These are phyloP conservation scores for Trimorus sp. DNA, from an alignment of 2,888 invertebrate species.

Conservation along the genomic window DNA sequence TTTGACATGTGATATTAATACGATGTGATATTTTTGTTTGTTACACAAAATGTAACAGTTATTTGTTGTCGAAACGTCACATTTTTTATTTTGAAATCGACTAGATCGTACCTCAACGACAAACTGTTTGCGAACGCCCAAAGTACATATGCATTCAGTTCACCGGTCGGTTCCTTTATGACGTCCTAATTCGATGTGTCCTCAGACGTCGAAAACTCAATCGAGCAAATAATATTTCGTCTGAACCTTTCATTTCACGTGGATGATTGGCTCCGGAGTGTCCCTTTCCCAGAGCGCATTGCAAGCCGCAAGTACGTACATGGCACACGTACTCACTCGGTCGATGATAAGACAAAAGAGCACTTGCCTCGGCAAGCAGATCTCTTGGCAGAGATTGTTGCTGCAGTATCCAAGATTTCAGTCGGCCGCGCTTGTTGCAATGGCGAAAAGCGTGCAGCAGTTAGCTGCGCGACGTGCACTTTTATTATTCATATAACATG, in stretches of 20 bases:
- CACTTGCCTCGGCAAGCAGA: constrained; percentile 62
- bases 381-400: constrained; percentile 67
- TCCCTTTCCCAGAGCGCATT: constrained; percentile 46
- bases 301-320: constrained; percentile 27
- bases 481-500: constrained; percentile 56
- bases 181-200: constrained; percentile 51
- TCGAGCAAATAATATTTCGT: constrained; percentile 60
- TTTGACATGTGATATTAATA: too few species aligned
- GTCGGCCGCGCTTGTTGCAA: constrained; percentile 55
- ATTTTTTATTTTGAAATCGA: too few species aligned
- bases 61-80: too few species aligned
- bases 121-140: neutral
- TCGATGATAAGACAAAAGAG: constrained; percentile 68
- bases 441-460: constrained; percentile 49
- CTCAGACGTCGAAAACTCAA: constrained; percentile 50
- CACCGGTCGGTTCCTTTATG: constrained; percentile 38
- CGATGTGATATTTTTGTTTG: too few species aligned
- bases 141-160: constrained; percentile 17
- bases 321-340: constrained; percentile 30
- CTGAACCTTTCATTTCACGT: constrained; percentile 55
- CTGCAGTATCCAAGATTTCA: constrained; percentile 63
- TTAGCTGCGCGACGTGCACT: constrained; percentile 49
- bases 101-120: too few species aligned
- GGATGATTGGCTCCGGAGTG: constrained; percentile 49
- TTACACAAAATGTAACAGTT: too few species aligned